Conservation (phyloP, 2,113 vertebrate genomes). For the Urocynchramus pylzowi region DNA sequence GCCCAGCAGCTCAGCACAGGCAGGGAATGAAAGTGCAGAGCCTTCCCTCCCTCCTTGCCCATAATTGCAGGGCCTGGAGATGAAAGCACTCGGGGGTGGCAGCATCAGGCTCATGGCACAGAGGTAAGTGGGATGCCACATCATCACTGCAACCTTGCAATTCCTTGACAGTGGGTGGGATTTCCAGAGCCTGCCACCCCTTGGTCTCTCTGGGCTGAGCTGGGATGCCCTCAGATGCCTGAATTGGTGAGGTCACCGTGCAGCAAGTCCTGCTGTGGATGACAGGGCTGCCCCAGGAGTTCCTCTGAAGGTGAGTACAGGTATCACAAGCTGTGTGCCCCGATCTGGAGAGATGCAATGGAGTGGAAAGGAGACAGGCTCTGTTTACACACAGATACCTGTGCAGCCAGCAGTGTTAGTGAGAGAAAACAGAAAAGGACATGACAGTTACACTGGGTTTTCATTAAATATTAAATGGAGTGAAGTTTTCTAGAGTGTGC, state of each 20-base stretch:
- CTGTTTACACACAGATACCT: slow-evolving; percentile 51
- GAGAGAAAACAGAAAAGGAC: slow-evolving; percentile 45
- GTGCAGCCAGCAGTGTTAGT: slow-evolving; percentile 22
- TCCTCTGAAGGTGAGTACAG: neutral
- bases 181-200: neutral
- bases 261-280: neutral
- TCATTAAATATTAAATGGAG: slow-evolving; percentile 62
- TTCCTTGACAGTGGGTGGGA: neutral
- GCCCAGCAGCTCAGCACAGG: neutral
- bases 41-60: neutral
- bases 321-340: neutral
- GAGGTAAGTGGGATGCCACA: neutral
- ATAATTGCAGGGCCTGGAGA: neutral
- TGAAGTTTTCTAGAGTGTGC: slow-evolving; percentile 15
- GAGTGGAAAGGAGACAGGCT: slow-evolving; percentile 30
- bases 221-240: neutral
- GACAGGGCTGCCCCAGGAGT: neutral
- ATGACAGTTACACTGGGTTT: slow-evolving; percentile 62
- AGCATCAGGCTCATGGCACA: neutral
- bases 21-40: neutral
- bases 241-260: rapidly evolving
- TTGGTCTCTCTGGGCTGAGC: neutral
- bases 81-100: rapidly evolving
- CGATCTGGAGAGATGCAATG: neutral
- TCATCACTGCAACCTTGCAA: neutral